Percentiles rank a stretch among this genome's conserved stretches.
phyloP scores from a whole-genome alignment of 2,888 invertebrate genomes.

The Pyrocoelia pectoralis region DNA sequence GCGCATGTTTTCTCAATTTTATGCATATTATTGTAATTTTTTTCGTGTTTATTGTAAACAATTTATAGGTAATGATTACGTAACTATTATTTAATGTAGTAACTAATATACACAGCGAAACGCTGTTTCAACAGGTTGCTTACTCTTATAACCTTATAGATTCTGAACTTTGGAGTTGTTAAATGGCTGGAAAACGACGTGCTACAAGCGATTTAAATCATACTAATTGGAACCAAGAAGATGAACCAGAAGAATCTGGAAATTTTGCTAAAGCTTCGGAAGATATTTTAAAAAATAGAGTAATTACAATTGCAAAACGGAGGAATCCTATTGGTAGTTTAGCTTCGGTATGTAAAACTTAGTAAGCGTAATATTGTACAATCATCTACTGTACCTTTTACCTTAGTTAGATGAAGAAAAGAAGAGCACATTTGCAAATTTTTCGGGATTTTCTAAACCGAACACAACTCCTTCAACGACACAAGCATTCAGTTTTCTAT shows the following conservation, averaged over 20 bases:
- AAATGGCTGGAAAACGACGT: conserved; percentile 77
- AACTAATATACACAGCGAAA: not conserved
- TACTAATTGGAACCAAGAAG: conserved; percentile 86
- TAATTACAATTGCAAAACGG: conserved; percentile 81
- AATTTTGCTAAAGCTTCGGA: conserved; percentile 72
- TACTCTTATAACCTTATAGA: conserved; percentile 18
- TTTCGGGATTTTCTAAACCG: conserved; percentile 71
- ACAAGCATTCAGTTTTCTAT: conserved; percentile 67
- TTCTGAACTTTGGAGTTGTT: conserved; percentile 16
- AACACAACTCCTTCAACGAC: conserved; percentile 49
- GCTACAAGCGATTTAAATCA: conserved; percentile 81
- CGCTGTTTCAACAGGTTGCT: conserved; percentile 27
- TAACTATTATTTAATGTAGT: not conserved
- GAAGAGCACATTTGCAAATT: conserved; percentile 73
- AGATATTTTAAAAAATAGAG: conserved; percentile 76
- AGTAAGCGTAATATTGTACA: not conserved
- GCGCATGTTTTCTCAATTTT: conserved; percentile 19
- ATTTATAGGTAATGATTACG: not conserved
- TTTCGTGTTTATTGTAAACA: not conserved
- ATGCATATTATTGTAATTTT: conserved; percentile 1
- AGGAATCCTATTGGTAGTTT: conserved; percentile 58
- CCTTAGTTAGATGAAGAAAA: conserved; percentile 55
- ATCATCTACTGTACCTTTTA: not conserved
- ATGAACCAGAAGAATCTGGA: conserved; percentile 79
- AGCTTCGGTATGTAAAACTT: conserved; percentile 30